Percentiles rank a stretch among this genome's conserved stretches.
Conservation (phyloP, 2,888 invertebrate genomes). For the Marronus borbonicus region DNA sequence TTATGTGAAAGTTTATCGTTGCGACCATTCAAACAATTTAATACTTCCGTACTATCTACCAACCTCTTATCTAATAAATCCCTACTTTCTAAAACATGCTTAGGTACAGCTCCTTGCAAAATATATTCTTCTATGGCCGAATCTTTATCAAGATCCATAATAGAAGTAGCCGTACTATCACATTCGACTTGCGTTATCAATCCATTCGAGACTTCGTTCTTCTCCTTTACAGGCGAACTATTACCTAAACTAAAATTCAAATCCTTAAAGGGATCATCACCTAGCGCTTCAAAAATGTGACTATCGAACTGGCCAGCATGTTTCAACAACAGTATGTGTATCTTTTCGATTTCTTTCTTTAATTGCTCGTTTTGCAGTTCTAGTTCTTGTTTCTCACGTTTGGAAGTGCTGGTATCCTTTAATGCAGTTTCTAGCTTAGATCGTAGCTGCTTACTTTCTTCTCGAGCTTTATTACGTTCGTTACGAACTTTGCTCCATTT, state of each 20-base stretch:
- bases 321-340: constrained; percentile 78
- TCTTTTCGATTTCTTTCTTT: constrained; percentile 87
- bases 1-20: constrained; percentile 62
- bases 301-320: constrained; percentile 81
- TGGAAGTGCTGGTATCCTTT: constrained; percentile 83
- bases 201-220: constrained; percentile 62
- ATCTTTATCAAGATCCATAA: constrained; percentile 62
- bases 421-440: constrained; percentile 84
- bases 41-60: constrained; percentile 67
- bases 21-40: constrained; percentile 67
- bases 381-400: constrained; percentile 85
- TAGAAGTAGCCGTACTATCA: constrained; percentile 65
- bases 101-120: constrained; percentile 77
- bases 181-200: constrained; percentile 65
- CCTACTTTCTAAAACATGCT: constrained; percentile 71
- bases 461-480: constrained; percentile 93
- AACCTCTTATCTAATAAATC: constrained; percentile 64
- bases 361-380: constrained; percentile 84
- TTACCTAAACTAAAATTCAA: constrained; percentile 65
- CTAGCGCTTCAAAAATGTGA: constrained; percentile 71
- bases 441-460: constrained; percentile 88
- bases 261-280: constrained; percentile 70
- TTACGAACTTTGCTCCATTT: constrained; percentile 97
- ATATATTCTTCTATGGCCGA: constrained; percentile 75
- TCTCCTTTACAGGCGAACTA: constrained; percentile 62